phyloP scores from a whole-genome alignment of 2,113 vertebrate species.

The Tychaedon coryphoeus region DNA sequence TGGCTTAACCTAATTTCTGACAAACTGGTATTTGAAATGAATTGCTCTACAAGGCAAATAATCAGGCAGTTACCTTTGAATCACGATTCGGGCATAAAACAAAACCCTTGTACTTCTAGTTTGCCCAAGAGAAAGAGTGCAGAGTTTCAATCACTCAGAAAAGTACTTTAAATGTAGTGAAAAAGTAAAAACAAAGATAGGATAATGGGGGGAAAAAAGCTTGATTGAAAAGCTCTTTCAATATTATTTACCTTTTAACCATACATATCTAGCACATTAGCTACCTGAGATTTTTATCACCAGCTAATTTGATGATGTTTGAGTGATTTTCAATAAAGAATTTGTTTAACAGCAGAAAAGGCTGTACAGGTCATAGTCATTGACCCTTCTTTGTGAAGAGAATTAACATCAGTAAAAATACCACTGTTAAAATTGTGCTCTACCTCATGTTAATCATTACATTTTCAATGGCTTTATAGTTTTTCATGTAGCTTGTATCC shows the following conservation, averaged over 20 bases:
- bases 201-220: neutral
- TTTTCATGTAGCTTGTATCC: neutral
- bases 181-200: neutral
- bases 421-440: neutral
- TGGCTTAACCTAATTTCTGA: neutral
- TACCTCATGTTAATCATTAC: neutral
- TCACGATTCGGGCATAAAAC: neutral
- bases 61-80: neutral
- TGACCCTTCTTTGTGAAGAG: neutral
- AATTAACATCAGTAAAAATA: neutral
- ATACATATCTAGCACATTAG: neutral
- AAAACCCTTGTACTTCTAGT: neutral
- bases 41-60: neutral
- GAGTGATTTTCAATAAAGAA: neutral
- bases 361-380: neutral
- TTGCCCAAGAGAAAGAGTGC: neutral
- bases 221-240: neutral
- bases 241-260: neutral
- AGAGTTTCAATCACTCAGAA: neutral
- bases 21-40: neutral
- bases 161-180: neutral
- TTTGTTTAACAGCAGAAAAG: neutral
- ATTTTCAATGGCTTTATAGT: neutral
- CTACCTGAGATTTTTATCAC: neutral
- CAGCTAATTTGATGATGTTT: neutral